These are phyloP conservation scores for Spatula versicolor DNA, from an alignment of 2,797 vertebrate genomes.

Conservation along the genomic window DNA sequence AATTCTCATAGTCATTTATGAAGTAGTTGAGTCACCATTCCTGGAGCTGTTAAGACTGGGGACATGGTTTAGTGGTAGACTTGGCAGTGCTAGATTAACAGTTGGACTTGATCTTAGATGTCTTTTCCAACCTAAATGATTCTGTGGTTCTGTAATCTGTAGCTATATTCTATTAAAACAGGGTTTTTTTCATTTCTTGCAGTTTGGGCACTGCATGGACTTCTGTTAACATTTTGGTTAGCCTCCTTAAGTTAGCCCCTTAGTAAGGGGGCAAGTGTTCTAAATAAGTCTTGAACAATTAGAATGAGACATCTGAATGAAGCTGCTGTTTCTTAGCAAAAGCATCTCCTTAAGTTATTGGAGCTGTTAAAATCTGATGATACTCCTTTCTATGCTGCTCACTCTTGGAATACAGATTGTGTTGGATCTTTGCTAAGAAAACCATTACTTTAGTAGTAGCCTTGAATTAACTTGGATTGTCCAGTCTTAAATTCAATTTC, in stretches of 20 bases:
- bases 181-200: not conserved
- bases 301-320: not conserved
- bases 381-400: not conserved
- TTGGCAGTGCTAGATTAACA: too few relatives aligned
- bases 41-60: too few relatives aligned
- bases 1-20: too few relatives aligned
- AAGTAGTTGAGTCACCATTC: too few relatives aligned
- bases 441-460: not conserved
- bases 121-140: too few relatives aligned
- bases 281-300: not conserved
- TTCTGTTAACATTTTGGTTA: not conserved
- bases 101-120: too few relatives aligned
- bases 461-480: not conserved
- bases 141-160: not conserved
- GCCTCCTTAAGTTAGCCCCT: too few relatives aligned
- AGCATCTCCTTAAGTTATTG: not conserved
- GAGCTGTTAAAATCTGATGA: not conserved
- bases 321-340: not conserved
- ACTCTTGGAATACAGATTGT: not conserved
- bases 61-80: too few relatives aligned
- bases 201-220: not conserved
- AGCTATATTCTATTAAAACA: not conserved
- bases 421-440: not conserved
- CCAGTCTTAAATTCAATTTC: not conserved
- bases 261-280: not conserved